Percentiles rank a stretch among this genome's conserved stretches.
Evolutionary conservation across 2,797 vertebrate genomes (phyloP).

Genomic region (Sparus aurata): DNA sequence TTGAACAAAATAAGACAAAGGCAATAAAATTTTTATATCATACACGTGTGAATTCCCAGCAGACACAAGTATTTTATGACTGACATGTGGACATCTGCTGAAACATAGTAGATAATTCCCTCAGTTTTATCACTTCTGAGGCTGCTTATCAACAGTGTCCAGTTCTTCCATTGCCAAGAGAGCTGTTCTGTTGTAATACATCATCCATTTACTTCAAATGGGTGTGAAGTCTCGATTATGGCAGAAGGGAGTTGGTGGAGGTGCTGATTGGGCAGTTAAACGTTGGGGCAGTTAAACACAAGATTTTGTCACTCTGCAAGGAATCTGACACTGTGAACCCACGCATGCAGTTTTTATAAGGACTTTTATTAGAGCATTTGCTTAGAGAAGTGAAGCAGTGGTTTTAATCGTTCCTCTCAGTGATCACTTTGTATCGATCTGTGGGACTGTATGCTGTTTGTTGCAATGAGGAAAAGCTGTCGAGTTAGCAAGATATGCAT

Average conservation of each 20-base stretch:
- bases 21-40: conserved; percentile 9
- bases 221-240: conserved; percentile 14
- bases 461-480: conserved; percentile 66
- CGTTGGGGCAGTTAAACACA: not conserved
- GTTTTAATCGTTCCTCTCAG: conserved; percentile 1
- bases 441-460: not conserved
- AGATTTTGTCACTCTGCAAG: conserved; percentile 12
- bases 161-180: conserved; percentile 21
- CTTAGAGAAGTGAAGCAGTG: not conserved
- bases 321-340: not conserved
- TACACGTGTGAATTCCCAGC: conserved; percentile 11
- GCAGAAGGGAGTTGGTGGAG: not conserved
- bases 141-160: conserved; percentile 29
- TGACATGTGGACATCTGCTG: conserved; percentile 13
- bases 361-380: not conserved
- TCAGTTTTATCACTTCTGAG: conserved; percentile 32
- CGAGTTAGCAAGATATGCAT: conserved; percentile 63
- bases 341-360: not conserved
- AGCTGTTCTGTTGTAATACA: conserved; percentile 27
- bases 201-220: conserved; percentile 33
- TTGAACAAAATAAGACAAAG: conserved; percentile 7
- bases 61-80: conserved; percentile 37
- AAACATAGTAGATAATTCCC: conserved; percentile 39
- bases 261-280: not conserved
- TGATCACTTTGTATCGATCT: not conserved